Evolutionary conservation across 1,140 invertebrate species (phyloP), one percentile per base, ranked within the genome.

Genomic region (Tribolium castaneum): DNA sequence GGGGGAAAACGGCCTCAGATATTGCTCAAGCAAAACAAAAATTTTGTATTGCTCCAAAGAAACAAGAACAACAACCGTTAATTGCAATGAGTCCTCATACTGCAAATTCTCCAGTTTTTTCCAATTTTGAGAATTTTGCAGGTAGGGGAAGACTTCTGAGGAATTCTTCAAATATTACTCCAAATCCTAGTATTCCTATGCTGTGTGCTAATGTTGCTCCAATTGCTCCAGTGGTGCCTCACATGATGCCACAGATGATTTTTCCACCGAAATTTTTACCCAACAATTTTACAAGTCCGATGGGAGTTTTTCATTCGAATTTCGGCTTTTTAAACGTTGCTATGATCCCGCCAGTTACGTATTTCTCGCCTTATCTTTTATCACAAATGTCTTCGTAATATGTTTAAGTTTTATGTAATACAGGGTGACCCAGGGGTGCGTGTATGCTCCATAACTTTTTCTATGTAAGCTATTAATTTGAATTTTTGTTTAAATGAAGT

Each of bases 191-290:
- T 25, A 81, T 62, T 39, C 76, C 76, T 12, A n/a, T 77, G 19
- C 19, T 74, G 30, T 77, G 76, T 16, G 34, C 78, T 10, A 77
- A 79, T 77, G 45, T 82, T 6, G 77, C 83, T 0, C 79, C 84
- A 7, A 80, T 83, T 56, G 51, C 76, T 13, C 80, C 81, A 3
- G n/a, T 78, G 9, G n/a, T 0, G n/a, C 6, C 39, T 49, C 39
- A 52, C n/a, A 66, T 70, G 34, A 30, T 62, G 7, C 78, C 78
- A 6, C 84, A 84, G 59, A 16, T 82, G 2, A 84, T 85, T 70
- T 85, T 85, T 51, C 81, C 82, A 7, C 71, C 81, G 0, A 77
- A 83, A 71, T 84, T 85, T 75, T 35, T 6, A 4, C 59, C 30
- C 34, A 35, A 5, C 6, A 25, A 66, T 10, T 39, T 35, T 66